Percentiles rank a stretch among this genome's conserved stretches.
Conservation (phyloP, 2,888 invertebrate genomes). For the Dasypolia templi region DNA sequence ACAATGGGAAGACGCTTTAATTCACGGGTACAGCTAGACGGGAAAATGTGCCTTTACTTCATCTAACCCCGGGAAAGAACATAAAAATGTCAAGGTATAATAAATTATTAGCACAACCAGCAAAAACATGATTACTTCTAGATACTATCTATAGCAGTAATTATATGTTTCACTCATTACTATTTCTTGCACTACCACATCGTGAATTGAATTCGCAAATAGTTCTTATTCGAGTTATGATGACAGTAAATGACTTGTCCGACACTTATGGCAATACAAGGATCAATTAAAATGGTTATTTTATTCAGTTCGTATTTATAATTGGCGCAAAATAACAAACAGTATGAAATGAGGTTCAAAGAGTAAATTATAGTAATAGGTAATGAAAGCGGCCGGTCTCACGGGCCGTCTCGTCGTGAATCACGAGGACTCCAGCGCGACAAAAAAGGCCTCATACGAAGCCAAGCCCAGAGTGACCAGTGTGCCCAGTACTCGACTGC, state of each 20-base stretch:
- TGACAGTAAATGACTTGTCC: constrained; percentile 64
- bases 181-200: constrained; percentile 46
- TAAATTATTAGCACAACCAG: constrained; percentile 32
- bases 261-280: constrained; percentile 63
- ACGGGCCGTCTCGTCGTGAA: constrained; percentile 66
- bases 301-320: constrained; percentile 60
- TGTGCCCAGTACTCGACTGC: constrained; percentile 32
- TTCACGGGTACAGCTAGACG: constrained; percentile 71
- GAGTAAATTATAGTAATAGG: constrained; percentile 72
- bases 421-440: constrained; percentile 64
- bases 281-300: constrained; percentile 63
- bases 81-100: constrained; percentile 61
- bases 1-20: constrained; percentile 73
- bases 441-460: constrained; percentile 68
- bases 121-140: constrained; percentile 46
- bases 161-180: constrained; percentile 53
- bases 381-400: constrained; percentile 69
- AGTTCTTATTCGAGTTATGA: constrained; percentile 63
- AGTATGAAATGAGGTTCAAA: constrained; percentile 64
- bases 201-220: constrained; percentile 57
- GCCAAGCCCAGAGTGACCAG: constrained; percentile 42
- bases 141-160: constrained; percentile 53
- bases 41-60: constrained; percentile 68
- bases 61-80: constrained; percentile 47
- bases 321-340: constrained; percentile 67